phyloP scores from a whole-genome alignment of 2,113 vertebrate genomes.

The Ornithorhynchus anatinus region DNA sequence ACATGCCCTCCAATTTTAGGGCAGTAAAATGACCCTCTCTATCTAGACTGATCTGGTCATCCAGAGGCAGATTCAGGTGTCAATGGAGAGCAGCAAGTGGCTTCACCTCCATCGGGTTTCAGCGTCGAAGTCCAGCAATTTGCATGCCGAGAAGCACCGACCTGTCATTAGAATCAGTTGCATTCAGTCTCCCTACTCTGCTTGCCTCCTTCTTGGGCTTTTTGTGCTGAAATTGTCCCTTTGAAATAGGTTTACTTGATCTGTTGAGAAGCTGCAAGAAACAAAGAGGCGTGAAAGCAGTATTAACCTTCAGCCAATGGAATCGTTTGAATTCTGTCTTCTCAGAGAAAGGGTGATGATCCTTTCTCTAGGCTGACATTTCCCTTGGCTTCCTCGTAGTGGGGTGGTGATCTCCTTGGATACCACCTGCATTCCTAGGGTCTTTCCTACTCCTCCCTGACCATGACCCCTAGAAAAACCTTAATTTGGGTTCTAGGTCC shows the following conservation, averaged over 20 bases:
- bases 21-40: background rate
- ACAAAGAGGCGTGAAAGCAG: background rate
- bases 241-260: background rate
- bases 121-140: too few relatives aligned
- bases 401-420: background rate
- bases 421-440: background rate
- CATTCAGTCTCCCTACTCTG: background rate
- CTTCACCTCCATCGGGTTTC: too few relatives aligned
- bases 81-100: background rate
- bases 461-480: too few relatives aligned
- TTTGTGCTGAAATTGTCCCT: background rate
- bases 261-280: background rate
- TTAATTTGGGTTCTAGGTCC: too few relatives aligned
- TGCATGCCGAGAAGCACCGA: too few relatives aligned
- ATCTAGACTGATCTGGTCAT: background rate
- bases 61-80: background rate
- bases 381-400: slow-evolving; percentile 9
- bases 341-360: background rate
- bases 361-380: background rate
- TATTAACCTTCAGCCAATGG: fast-evolving
- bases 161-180: too few relatives aligned
- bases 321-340: background rate
- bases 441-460: too few relatives aligned
- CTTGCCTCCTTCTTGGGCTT: background rate
- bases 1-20: background rate